phyloP scores from a whole-genome alignment of 53 echinoderm and acorn worm species.

The Crossaster papposus region DNA sequence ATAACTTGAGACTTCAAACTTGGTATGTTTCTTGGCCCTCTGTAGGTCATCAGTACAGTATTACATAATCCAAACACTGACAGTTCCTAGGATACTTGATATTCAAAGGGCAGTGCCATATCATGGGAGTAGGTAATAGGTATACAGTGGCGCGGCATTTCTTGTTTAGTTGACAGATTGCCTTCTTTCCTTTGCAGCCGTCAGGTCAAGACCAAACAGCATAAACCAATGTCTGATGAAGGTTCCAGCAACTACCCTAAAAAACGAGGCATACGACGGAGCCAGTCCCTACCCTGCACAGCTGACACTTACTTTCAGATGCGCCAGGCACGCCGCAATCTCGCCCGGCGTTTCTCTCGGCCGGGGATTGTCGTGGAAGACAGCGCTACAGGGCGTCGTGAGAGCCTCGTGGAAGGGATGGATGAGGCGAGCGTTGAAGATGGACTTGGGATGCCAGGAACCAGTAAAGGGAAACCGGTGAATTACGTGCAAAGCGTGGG shows the following conservation, averaged over 20 bases:
- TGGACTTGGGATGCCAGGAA: slow-evolving; percentile 10
- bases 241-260: slow-evolving; percentile 3
- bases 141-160: too few species aligned
- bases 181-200: slow-evolving; percentile 1
- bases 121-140: too few species aligned
- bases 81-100: too few species aligned
- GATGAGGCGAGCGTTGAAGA: slow-evolving; percentile 46
- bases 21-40: too few species aligned
- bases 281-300: slow-evolving; percentile 56
- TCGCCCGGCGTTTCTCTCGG: slow-evolving; percentile 36
- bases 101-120: too few species aligned
- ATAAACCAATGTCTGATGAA: slow-evolving; percentile 21
- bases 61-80: too few species aligned
- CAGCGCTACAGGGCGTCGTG: slow-evolving; percentile 45
- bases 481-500: slow-evolving; percentile 59
- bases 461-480: not conserved
- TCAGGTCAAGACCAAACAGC: slow-evolving; percentile 17
- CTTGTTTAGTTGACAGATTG: not conserved
- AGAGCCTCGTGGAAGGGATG: slow-evolving; percentile 54
- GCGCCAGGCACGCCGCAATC: slow-evolving; percentile 50
- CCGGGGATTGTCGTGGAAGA: slow-evolving; percentile 50
- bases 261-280: slow-evolving; percentile 51
- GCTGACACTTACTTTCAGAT: slow-evolving; percentile 43
- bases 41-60: too few species aligned
- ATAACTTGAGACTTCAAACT: too few species aligned